phyloP scores from a whole-genome alignment of 2,797 vertebrate species.

The Silurus lanzhouensis region DNA sequence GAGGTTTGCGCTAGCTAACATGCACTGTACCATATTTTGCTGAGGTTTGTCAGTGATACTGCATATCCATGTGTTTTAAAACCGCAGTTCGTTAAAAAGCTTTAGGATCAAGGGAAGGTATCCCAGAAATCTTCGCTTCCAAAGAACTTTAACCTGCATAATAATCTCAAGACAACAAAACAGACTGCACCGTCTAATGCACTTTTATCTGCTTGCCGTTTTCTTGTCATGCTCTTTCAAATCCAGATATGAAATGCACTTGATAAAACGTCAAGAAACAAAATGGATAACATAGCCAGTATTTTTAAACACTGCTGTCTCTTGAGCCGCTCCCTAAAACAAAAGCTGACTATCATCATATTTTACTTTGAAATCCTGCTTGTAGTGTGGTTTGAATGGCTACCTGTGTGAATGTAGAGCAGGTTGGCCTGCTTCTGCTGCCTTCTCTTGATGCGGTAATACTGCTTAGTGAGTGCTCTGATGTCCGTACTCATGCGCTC shows the following conservation, averaged over 20 bases:
- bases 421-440: conserved; percentile 94
- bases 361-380: background rate
- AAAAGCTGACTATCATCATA: background rate
- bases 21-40: background rate
- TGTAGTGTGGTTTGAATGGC: background rate
- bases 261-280: background rate
- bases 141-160: background rate
- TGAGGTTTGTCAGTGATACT: background rate
- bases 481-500: conserved; percentile 98
- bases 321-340: background rate
- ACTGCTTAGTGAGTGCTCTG: conserved; percentile 90
- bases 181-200: background rate
- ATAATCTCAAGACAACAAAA: background rate
- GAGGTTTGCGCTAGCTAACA: background rate
- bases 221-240: background rate
- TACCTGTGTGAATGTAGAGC: conserved; percentile 94
- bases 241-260: background rate
- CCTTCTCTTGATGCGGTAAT: conserved; percentile 88
- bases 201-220: background rate
- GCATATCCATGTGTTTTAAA: background rate
- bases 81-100: background rate
- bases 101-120: background rate
- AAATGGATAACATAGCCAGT: background rate
- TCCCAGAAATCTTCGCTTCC: background rate
- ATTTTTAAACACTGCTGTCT: background rate